Evolutionary conservation across 2,797 vertebrate species (phyloP).

Genomic region (Pangasius macronema): DNA sequence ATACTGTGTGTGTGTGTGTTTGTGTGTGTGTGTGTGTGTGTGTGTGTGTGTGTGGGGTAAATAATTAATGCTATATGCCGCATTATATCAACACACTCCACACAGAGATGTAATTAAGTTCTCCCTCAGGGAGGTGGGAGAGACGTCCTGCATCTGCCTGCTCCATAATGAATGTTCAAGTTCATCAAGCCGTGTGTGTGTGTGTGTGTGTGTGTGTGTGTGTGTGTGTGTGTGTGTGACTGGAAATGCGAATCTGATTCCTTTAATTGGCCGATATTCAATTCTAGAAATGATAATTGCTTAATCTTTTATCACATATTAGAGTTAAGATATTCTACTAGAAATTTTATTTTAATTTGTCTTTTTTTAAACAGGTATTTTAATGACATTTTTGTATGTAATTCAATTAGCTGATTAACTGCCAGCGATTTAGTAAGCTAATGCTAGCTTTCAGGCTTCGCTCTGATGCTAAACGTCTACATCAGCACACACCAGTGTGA

Average conservation of each 20-base stretch:
- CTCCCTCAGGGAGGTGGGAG: constrained; percentile 57
- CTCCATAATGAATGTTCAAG: constrained; percentile 42
- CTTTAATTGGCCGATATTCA: neutral
- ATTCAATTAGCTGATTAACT: neutral
- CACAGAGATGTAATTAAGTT: constrained; percentile 68
- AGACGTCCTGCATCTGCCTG: constrained; percentile 44
- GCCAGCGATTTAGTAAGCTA: neutral
- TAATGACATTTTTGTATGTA: neutral
- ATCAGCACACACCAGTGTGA: neutral
- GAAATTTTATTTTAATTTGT: too few relatives aligned
- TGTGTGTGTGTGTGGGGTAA: constrained; percentile 54
- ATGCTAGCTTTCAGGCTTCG: neutral
- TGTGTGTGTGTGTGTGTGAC: constrained; percentile 13
- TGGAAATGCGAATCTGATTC: neutral
- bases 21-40: constrained; percentile 14
- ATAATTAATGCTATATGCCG: constrained; percentile 69
- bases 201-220: constrained; percentile 29
- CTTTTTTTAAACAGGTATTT: neutral
- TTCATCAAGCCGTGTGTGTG: constrained; percentile 42
- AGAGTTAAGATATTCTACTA: neutral
- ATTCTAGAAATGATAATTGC: neutral
- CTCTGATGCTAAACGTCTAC: neutral
- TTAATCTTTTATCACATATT: neutral
- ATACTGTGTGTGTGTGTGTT: constrained; percentile 6
- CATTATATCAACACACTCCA: constrained; percentile 64